phyloP scores from a whole-genome alignment of 2,113 vertebrate species.

The Melanotaenia duboulayi region DNA sequence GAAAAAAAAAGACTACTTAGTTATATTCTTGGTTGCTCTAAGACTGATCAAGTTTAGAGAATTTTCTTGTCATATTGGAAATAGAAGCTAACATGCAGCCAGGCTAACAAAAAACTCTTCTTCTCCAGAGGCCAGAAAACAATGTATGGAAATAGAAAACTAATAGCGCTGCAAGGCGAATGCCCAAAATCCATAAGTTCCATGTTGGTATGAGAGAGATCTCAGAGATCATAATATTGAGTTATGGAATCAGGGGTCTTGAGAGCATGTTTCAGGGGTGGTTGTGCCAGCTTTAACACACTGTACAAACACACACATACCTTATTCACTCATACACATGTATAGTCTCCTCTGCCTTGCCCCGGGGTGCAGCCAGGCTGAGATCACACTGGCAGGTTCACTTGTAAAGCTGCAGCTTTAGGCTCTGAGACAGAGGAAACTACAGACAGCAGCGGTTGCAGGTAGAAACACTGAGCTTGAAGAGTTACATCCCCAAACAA shows the following conservation, averaged over 20 bases:
- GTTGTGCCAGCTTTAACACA: constrained; percentile 75
- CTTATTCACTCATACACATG: constrained; percentile 50
- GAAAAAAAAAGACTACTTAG: not conserved
- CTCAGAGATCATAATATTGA: constrained; percentile 73
- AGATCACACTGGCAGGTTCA: constrained; percentile 81
- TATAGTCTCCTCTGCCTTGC: constrained; percentile 81
- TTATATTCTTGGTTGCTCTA: constrained; percentile 9
- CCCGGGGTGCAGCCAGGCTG: constrained; percentile 80
- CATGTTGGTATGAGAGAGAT: constrained; percentile 55
- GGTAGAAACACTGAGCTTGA: constrained; percentile 66
- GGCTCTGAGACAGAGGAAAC: constrained; percentile 76
- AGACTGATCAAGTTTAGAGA: constrained; percentile 6
- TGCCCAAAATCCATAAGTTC: constrained; percentile 65
- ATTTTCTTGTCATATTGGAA: constrained; percentile 21
- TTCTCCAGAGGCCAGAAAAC: constrained; percentile 48
- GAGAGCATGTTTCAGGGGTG: constrained; percentile 69
- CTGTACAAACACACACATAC: constrained; percentile 36
- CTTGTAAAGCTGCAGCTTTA: constrained; percentile 81
- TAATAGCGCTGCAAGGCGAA: constrained; percentile 54
- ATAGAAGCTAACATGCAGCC: constrained; percentile 19
- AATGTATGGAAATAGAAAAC: constrained; percentile 65
- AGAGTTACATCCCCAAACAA: constrained; percentile 63
- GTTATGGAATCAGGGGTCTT: constrained; percentile 71
- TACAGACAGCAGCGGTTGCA: constrained; percentile 71
- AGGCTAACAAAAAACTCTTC: constrained; percentile 31